These are phyloP conservation scores for Parasteatoda lunata DNA, from an alignment of 2,888 invertebrate genomes.

Conservation along the genomic window DNA sequence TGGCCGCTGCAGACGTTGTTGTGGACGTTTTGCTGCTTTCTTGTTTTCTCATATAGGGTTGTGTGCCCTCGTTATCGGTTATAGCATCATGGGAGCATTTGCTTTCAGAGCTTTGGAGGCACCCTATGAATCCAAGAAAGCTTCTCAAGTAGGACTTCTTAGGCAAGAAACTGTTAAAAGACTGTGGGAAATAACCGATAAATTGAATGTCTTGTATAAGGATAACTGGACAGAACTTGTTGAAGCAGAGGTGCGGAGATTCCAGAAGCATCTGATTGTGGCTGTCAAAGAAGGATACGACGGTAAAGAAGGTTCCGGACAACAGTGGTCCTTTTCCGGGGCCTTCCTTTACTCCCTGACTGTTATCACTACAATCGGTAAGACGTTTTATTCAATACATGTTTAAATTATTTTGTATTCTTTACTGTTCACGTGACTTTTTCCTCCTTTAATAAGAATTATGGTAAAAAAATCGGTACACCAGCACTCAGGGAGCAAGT, in stretches of 20 bases:
- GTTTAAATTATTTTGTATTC: no score
- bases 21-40: slow-evolving; percentile 90
- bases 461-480: no score
- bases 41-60: slow-evolving; percentile 98
- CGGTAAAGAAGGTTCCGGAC: slow-evolving; percentile 77
- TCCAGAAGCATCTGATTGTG: slow-evolving; percentile 82
- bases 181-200: slow-evolving; percentile 85
- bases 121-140: slow-evolving; percentile 68
- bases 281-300: slow-evolving; percentile 80
- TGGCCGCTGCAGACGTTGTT: slow-evolving; percentile 83
- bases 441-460: no score
- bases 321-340: slow-evolving; percentile 92
- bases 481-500: no score
- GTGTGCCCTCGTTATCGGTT: slow-evolving; percentile 91
- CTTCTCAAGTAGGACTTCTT: slow-evolving; percentile 78
- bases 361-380: slow-evolving; percentile 95
- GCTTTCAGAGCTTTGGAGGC: slow-evolving; percentile 81
- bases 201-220: slow-evolving; percentile 83
- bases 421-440: no score
- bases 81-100: slow-evolving; percentile 92
- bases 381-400: slow-evolving; percentile 72
- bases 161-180: slow-evolving; percentile 80
- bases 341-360: slow-evolving; percentile 95
- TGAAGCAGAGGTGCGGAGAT: slow-evolving; percentile 75
- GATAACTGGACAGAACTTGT: slow-evolving; percentile 85